These are phyloP conservation scores for Meriones psammophilus DNA, from an alignment of 2,797 vertebrate genomes.

Conservation along the genomic window DNA sequence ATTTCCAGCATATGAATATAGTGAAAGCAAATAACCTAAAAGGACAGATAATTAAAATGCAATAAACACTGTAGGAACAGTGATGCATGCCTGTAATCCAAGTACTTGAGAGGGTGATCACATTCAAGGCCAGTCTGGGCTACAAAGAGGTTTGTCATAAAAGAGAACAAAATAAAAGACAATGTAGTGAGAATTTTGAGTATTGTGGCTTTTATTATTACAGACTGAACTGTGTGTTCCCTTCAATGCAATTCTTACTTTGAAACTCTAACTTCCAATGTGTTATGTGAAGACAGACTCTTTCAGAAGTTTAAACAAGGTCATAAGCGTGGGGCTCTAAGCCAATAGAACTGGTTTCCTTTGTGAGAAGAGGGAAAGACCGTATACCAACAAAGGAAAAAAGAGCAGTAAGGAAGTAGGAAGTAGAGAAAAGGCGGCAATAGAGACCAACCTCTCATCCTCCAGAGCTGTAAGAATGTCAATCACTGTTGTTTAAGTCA, in stretches of 20 bases:
- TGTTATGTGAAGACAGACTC: neutral
- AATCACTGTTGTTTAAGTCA: neutral
- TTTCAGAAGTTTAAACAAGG: neutral
- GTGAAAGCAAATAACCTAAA: neutral
- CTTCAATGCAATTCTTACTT: neutral
- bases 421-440: neutral
- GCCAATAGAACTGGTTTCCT: neutral
- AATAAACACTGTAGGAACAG: neutral
- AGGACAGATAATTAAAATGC: slow-evolving; percentile 1
- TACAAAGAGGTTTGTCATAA: neutral
- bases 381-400: neutral
- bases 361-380: neutral
- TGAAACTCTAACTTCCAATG: neutral
- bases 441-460: neutral
- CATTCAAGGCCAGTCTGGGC: neutral
- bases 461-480: neutral
- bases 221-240: neutral
- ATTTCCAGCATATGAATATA: slow-evolving; percentile 7
- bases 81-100: neutral
- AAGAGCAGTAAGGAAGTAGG: neutral
- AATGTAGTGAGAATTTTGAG: neutral
- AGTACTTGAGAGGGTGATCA: neutral
- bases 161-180: neutral
- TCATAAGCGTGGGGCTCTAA: neutral
- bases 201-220: neutral